A percentile compares a stretch with the other conserved stretches of the same genome.
phyloP scores from a whole-genome alignment of 1,140 invertebrate species.

The Sesamia nonagrioides region DNA sequence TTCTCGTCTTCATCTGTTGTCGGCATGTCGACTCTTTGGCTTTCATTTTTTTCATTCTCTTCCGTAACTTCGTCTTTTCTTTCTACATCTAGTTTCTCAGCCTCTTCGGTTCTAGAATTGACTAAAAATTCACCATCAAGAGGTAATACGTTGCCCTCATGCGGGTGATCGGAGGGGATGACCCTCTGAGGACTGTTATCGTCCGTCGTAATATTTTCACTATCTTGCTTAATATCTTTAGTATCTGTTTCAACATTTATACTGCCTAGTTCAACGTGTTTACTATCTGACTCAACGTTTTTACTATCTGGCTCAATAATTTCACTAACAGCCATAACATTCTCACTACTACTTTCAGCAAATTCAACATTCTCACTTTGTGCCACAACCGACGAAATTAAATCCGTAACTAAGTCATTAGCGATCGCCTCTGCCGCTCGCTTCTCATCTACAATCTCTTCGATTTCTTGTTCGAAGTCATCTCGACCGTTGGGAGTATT shows the following conservation, averaged over 20 bases:
- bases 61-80: slow-evolving; percentile 68
- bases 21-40: slow-evolving; percentile 71
- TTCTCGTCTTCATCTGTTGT: slow-evolving; percentile 87
- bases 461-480: slow-evolving; percentile 82
- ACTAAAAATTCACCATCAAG: slow-evolving; percentile 82
- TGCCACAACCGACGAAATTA: slow-evolving; percentile 68
- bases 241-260: slow-evolving; percentile 65
- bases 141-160: slow-evolving; percentile 83
- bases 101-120: slow-evolving; percentile 63
- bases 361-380: slow-evolving; percentile 59
- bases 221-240: slow-evolving; percentile 52
- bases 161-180: slow-evolving; percentile 73
- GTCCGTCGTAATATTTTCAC: slow-evolving; percentile 54
- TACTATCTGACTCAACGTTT: slow-evolving; percentile 62
- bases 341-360: slow-evolving; percentile 51
- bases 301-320: slow-evolving; percentile 63
- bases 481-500: slow-evolving; percentile 83
- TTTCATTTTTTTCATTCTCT: slow-evolving; percentile 82
- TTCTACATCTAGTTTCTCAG: slow-evolving; percentile 67
- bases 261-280: slow-evolving; percentile 64
- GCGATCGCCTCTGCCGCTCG: slow-evolving; percentile 73
- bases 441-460: slow-evolving; percentile 76
- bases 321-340: slow-evolving; percentile 62
- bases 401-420: slow-evolving; percentile 73
- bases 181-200: slow-evolving; percentile 69